phyloP scores from a whole-genome alignment of 2,888 invertebrate genomes.

The Nysson spinosus region DNA sequence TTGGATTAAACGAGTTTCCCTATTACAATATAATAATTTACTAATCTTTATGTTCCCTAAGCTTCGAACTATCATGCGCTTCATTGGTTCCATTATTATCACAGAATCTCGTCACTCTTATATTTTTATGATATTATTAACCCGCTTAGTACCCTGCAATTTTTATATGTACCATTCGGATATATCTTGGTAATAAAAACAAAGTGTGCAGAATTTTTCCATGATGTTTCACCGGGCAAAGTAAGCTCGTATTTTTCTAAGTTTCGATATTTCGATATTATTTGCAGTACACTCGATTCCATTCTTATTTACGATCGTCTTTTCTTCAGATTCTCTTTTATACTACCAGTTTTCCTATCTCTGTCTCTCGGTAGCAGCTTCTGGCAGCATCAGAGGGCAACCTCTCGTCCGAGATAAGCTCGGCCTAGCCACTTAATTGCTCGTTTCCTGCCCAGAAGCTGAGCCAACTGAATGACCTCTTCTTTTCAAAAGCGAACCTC shows the following conservation, averaged over 20 bases:
- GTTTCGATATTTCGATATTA: too few species aligned
- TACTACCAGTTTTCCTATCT: neutral
- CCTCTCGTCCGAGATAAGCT: constrained; percentile 66
- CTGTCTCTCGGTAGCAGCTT: neutral
- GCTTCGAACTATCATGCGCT: too few species aligned
- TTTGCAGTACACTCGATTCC: too few species aligned
- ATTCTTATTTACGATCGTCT: constrained; percentile 48
- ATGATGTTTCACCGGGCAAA: too few species aligned
- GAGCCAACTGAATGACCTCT: constrained; percentile 34
- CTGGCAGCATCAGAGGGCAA: constrained; percentile 19
- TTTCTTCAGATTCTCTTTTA: neutral
- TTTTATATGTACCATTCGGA: too few species aligned
- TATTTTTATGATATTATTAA: too few species aligned
- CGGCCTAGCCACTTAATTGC: constrained; percentile 72
- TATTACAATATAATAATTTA: neutral
- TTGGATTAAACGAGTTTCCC: neutral
- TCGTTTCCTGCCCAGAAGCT: constrained; percentile 73
- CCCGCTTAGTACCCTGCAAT: too few species aligned
- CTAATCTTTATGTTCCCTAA: neutral
- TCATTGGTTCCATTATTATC: too few species aligned
- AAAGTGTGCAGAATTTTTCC: too few species aligned
- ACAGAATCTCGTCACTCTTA: too few species aligned
- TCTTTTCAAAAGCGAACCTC: constrained; percentile 12
- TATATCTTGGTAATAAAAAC: too few species aligned
- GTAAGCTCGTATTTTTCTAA: too few species aligned